phyloP scores from a whole-genome alignment of 2,797 vertebrate species.

The Strix occidentalis region DNA sequence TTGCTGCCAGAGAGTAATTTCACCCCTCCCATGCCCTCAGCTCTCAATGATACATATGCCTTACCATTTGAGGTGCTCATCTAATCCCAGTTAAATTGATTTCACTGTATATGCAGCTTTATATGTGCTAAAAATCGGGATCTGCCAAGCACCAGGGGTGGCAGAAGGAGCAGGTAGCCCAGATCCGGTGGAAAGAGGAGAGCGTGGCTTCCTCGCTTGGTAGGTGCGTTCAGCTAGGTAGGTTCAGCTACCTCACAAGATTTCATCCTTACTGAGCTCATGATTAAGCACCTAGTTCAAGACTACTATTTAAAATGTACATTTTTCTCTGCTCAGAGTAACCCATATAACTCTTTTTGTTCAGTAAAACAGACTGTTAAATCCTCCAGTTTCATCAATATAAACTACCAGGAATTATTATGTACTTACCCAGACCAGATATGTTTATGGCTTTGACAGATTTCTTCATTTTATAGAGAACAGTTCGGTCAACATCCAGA shows the following conservation, averaged over 20 bases:
- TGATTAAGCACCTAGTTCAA: neutral
- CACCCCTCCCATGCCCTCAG: neutral
- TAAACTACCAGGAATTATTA: neutral
- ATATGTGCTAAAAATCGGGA: neutral
- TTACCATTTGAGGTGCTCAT: neutral
- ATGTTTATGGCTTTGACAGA: constrained; percentile 97
- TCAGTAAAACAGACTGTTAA: neutral
- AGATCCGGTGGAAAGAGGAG: neutral
- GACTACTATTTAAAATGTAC: neutral
- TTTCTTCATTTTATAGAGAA: constrained; percentile 99
- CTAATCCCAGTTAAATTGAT: neutral
- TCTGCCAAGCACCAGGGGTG: neutral
- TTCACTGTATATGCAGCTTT: neutral
- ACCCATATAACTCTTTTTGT: neutral
- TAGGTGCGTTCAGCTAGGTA: neutral
- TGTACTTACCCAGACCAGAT: constrained; percentile 92
- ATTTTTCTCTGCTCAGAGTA: neutral
- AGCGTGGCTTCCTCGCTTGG: neutral
- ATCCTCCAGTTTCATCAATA: neutral
- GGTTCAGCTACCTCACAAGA: neutral
- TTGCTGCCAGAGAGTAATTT: neutral
- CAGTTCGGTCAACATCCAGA: constrained; percentile 95
- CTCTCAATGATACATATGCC: neutral
- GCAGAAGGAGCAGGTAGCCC: neutral
- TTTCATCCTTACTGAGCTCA: neutral